phyloP scores from a whole-genome alignment of 2,888 invertebrate genomes.

The Hirtodrosophila duncani region DNA sequence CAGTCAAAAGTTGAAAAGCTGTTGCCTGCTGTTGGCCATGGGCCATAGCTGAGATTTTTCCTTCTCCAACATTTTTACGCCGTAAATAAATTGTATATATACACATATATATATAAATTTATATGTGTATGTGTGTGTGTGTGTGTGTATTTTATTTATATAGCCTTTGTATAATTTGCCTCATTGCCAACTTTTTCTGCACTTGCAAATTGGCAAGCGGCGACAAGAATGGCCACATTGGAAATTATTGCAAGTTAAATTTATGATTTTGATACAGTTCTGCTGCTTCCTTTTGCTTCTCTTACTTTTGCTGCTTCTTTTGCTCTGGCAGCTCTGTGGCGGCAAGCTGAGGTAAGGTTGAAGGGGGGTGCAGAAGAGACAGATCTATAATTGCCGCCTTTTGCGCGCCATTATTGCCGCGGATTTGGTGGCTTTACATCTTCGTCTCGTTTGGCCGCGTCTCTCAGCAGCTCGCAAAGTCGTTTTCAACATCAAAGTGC shows the following conservation, averaged over 20 bases:
- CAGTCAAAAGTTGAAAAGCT: conserved; percentile 36
- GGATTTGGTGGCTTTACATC: background rate
- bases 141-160: conserved; percentile 5
- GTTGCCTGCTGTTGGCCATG: conserved; percentile 6
- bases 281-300: background rate
- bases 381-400: conserved; percentile 26
- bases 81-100: conserved; percentile 8
- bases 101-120: background rate
- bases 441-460: background rate
- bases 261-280: conserved; percentile 19
- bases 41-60: conserved; percentile 13
- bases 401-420: background rate
- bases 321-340: conserved; percentile 10
- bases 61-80: background rate
- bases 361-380: conserved; percentile 15
- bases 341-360: conserved; percentile 1
- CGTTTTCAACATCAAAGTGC: conserved; percentile 54
- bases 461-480: no score
- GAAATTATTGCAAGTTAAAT: conserved; percentile 38
- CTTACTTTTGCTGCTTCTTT: conserved; percentile 18
- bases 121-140: background rate
- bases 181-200: no score
- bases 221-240: no score
- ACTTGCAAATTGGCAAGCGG: no score
- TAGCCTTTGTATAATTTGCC: conserved; percentile 1